phyloP scores from a whole-genome alignment of 2,797 vertebrate genomes.

The Paratrypauchen microcephalus region DNA sequence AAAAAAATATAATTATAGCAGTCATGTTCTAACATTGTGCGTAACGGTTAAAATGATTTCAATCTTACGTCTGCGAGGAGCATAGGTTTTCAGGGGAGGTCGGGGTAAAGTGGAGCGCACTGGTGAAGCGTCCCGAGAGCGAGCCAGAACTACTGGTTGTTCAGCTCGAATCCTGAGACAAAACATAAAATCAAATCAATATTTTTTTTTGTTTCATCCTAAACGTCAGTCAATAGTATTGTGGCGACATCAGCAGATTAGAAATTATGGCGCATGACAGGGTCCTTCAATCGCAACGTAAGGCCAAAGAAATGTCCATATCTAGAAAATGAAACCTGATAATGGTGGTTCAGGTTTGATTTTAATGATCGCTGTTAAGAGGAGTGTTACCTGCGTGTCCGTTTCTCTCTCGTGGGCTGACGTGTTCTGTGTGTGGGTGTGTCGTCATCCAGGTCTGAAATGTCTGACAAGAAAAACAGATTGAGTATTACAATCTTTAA shows the following conservation, averaged over 20 bases:
- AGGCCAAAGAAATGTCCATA: neutral
- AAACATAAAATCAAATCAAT: neutral
- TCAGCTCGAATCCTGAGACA: slow-evolving; percentile 68
- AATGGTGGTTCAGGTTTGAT: slow-evolving; percentile 8
- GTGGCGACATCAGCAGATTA: neutral
- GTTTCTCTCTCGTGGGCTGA: slow-evolving; percentile 64
- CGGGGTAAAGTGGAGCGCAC: slow-evolving; percentile 66
- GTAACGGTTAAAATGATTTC: neutral
- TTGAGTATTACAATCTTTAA: neutral
- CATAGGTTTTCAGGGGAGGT: slow-evolving; percentile 46
- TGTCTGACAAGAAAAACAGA: slow-evolving; percentile 72
- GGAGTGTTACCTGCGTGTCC: slow-evolving; percentile 71
- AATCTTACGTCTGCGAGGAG: slow-evolving; percentile 71
- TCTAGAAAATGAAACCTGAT: neutral
- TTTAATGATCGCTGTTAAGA: neutral
- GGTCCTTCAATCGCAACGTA: neutral
- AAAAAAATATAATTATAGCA: slow-evolving; percentile 15
- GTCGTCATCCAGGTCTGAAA: slow-evolving; percentile 87
- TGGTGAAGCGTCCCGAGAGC: slow-evolving; percentile 72
- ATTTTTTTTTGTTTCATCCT: neutral
- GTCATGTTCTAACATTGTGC: neutral
- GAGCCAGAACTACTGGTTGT: slow-evolving; percentile 55
- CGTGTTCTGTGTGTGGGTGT: slow-evolving; percentile 63
- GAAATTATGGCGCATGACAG: neutral
- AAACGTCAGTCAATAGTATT: neutral